Percentiles rank a stretch among this genome's conserved stretches.
phyloP scores from a whole-genome alignment of 2,113 vertebrate species.

The Panurus biarmicus region DNA sequence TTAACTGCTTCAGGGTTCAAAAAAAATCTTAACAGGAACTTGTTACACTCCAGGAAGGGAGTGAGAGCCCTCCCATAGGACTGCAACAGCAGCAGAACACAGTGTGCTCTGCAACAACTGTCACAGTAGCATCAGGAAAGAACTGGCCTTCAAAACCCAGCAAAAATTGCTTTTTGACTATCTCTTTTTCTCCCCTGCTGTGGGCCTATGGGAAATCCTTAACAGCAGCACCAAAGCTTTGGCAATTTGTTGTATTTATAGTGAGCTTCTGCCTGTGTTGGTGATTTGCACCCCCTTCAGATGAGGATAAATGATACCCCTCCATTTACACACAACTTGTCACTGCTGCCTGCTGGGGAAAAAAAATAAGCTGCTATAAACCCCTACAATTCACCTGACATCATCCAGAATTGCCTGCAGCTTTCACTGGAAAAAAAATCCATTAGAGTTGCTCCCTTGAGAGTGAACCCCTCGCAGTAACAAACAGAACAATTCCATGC shows the following conservation, averaged over 20 bases:
- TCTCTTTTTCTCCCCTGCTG: neutral
- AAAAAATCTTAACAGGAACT: neutral
- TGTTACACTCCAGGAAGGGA: neutral
- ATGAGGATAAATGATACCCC: conserved; percentile 17
- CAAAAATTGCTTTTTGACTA: neutral
- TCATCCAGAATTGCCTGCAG: conserved; percentile 11
- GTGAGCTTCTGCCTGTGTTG: neutral
- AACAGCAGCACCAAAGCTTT: neutral
- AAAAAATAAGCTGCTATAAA: conserved; percentile 16
- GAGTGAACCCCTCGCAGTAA: neutral
- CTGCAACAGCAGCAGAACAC: neutral
- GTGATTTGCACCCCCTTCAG: conserved; percentile 20
- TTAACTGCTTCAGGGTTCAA: neutral
- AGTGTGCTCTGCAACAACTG: neutral
- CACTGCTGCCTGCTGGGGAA: neutral
- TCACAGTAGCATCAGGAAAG: neutral
- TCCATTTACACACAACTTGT: conserved; percentile 11
- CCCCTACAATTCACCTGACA: conserved; percentile 5
- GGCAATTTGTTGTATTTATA: conserved; percentile 5
- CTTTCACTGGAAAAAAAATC: conserved; percentile 15
- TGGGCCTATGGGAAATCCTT: neutral
- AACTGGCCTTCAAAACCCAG: neutral
- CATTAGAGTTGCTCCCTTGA: conserved; percentile 25
- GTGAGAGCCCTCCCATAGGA: rapidly evolving
- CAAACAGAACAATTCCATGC: neutral